These are phyloP conservation scores for Pristionchus japonicus DNA, from an alignment of 2,888 invertebrate species.

Conservation along the genomic window DNA sequence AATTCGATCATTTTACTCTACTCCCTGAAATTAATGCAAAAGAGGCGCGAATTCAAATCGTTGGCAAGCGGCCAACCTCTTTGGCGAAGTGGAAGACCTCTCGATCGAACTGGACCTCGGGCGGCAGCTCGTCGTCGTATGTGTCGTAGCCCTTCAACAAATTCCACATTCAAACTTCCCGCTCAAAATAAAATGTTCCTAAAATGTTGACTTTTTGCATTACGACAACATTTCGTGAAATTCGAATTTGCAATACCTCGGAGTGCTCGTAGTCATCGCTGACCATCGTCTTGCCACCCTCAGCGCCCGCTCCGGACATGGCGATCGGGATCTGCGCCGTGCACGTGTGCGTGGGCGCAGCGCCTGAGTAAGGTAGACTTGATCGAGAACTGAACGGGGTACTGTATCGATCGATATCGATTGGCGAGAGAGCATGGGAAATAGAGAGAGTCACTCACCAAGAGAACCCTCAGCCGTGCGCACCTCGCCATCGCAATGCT, in stretches of 20 bases:
- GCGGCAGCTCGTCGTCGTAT: slow-evolving; percentile 67
- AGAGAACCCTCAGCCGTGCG: slow-evolving; percentile 47
- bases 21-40: too few species aligned
- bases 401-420: background rate
- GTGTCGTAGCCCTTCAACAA: slow-evolving; percentile 61
- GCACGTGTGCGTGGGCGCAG: slow-evolving; percentile 43
- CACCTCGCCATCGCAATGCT: slow-evolving; percentile 65
- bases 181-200: background rate
- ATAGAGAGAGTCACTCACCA: background rate
- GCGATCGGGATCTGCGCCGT: slow-evolving; percentile 25
- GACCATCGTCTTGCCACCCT: slow-evolving; percentile 31
- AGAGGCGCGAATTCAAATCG: background rate
- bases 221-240: background rate
- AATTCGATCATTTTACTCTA: too few species aligned
- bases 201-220: slow-evolving; percentile 29
- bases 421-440: background rate
- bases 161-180: background rate
- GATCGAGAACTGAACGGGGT: background rate
- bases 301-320: slow-evolving; percentile 24
- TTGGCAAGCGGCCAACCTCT: background rate
- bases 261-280: slow-evolving; percentile 60
- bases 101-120: slow-evolving; percentile 71
- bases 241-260: slow-evolving; percentile 52
- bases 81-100: slow-evolving; percentile 54
- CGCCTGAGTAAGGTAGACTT: too few species aligned